Conservation (phyloP, 2,113 vertebrate genomes). For the Phylloscopus whistleri region DNA sequence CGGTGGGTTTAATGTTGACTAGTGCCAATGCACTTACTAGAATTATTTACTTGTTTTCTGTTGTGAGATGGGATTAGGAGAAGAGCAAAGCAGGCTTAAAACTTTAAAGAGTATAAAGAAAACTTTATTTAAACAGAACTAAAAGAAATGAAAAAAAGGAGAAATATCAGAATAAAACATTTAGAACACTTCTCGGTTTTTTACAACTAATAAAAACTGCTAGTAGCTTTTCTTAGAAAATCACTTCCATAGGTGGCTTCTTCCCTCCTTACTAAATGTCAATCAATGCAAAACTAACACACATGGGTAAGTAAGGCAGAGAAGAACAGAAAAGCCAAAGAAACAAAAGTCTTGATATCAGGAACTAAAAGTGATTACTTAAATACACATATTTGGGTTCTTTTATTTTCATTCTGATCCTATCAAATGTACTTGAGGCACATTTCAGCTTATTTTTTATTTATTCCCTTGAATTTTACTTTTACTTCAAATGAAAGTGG, state of each 20-base stretch:
- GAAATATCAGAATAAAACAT: not conserved
- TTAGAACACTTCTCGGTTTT: not conserved
- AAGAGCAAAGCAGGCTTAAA: not conserved
- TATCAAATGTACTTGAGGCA: not conserved
- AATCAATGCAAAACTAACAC: not conserved
- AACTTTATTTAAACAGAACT: not conserved
- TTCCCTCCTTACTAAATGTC: not conserved
- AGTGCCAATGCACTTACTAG: not conserved
- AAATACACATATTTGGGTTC: not conserved
- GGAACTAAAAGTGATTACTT: not conserved
- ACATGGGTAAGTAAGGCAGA: not conserved
- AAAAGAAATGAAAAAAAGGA: not conserved
- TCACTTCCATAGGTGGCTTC: not conserved
- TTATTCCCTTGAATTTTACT: conserved; percentile 6
- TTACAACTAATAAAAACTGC: not conserved
- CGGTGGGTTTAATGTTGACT: not conserved
- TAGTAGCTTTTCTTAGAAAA: not conserved
- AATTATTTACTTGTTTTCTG: not conserved
- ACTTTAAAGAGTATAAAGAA: not conserved
- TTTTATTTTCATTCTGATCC: conserved; percentile 19
- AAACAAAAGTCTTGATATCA: not conserved
- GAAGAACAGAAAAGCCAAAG: not conserved
- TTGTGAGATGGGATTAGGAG: not conserved
- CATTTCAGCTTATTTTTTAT: conserved; percentile 38
- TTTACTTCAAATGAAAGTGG: conserved; percentile 18